Percentiles rank a stretch among this genome's conserved stretches.
These are phyloP conservation scores for human (Homo sapiens) DNA, from an alignment of 2,113 vertebrate genomes.

Conservation along the genomic window GRCh38 chrX:6161501-6162000, in stretches of 20 bases:
- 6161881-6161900: not conserved
- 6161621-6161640: no score
- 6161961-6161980: not conserved
- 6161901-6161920: rapidly evolving
- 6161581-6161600: not conserved
- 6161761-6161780: not conserved
- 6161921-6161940: not conserved
- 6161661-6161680: no score
- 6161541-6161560: not conserved
- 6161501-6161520: not conserved
- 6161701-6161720: not conserved
- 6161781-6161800: not conserved
- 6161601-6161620: not conserved
- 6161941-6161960: not conserved
- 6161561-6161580: not conserved
- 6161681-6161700: no score
- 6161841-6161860: not conserved
- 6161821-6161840: not conserved
- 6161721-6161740: not conserved
- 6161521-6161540: not conserved
- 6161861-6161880: not conserved
- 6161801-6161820: not conserved
- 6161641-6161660: no score
- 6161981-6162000: not conserved
- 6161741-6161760: not conserved